phyloP scores from a whole-genome alignment of 2,797 vertebrate genomes.

The Philypnodon macrostomus region DNA sequence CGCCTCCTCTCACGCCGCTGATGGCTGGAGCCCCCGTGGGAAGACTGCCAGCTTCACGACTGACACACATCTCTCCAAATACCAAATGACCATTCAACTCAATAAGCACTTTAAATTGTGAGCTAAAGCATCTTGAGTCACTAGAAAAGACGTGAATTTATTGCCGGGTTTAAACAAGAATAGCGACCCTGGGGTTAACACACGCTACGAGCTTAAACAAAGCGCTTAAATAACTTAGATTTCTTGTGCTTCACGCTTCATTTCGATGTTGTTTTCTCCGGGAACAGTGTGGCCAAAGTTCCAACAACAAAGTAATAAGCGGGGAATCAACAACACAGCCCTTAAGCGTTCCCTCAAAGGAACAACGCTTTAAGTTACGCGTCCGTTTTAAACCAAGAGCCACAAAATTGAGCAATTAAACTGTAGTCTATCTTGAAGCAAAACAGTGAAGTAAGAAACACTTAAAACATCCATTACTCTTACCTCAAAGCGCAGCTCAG shows the following conservation, averaged over 20 bases:
- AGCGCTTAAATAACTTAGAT: slow-evolving; percentile 11
- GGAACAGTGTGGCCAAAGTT: slow-evolving; percentile 28
- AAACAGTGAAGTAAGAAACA: slow-evolving; percentile 29
- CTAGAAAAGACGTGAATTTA: background rate
- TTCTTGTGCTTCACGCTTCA: background rate
- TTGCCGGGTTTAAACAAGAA: background rate
- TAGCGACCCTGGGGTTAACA: slow-evolving; percentile 9
- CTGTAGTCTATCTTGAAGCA: background rate
- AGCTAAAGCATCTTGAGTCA: background rate
- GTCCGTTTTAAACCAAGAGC: slow-evolving; percentile 9
- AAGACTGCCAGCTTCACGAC: slow-evolving; percentile 67
- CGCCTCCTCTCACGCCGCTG: slow-evolving; percentile 27
- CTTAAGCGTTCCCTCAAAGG: slow-evolving; percentile 10
- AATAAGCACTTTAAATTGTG: background rate
- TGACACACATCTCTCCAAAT: slow-evolving; percentile 44
- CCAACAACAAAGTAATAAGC: slow-evolving; percentile 49
- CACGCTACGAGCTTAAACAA: slow-evolving; percentile 1
- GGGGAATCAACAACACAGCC: slow-evolving; percentile 21
- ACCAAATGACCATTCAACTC: background rate
- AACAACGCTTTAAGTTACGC: slow-evolving; percentile 8
- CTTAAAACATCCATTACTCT: slow-evolving; percentile 37
- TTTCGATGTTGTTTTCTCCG: background rate
- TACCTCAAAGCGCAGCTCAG: slow-evolving; percentile 62
- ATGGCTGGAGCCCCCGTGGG: slow-evolving; percentile 63
- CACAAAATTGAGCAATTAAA: background rate